Evolutionary conservation across 2,888 invertebrate genomes (phyloP).

Genomic region (Hartigia nigra): DNA sequence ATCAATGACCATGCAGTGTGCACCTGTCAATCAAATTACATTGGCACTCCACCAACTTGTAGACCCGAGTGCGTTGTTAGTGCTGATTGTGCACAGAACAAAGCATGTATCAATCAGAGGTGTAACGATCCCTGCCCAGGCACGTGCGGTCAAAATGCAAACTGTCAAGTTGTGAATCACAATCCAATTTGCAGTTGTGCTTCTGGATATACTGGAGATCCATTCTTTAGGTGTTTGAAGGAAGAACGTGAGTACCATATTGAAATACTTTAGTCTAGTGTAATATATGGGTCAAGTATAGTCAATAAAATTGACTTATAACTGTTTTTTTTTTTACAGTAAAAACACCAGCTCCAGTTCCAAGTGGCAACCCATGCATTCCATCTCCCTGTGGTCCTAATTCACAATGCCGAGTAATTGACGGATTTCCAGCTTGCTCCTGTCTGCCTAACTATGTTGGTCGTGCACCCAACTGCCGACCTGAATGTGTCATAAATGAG

Average conservation of each 20-base stretch:
- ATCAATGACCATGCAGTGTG: slow-evolving; percentile 82
- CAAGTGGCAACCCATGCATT: slow-evolving; percentile 79
- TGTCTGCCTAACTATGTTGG: slow-evolving; percentile 84
- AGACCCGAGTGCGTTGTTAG: slow-evolving; percentile 86
- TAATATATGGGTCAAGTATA: neutral
- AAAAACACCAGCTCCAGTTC: slow-evolving; percentile 68
- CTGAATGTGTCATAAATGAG: slow-evolving; percentile 86
- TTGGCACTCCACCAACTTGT: slow-evolving; percentile 82
- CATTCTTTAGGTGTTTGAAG: slow-evolving; percentile 78
- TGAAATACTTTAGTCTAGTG: neutral
- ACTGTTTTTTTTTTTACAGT: slow-evolving; percentile 57
- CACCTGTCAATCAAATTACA: slow-evolving; percentile 81
- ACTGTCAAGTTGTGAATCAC: slow-evolving; percentile 86
- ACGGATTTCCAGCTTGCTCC: slow-evolving; percentile 83
- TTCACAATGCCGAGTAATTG: slow-evolving; percentile 82
- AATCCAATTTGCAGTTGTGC: slow-evolving; percentile 88
- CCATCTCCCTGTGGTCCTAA: slow-evolving; percentile 88
- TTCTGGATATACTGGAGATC: slow-evolving; percentile 81
- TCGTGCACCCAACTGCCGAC: slow-evolving; percentile 86
- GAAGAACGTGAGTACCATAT: slow-evolving; percentile 74
- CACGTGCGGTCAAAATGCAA: slow-evolving; percentile 84
- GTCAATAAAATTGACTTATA: slow-evolving; percentile 22
- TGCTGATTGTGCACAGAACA: slow-evolving; percentile 84
- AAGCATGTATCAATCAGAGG: slow-evolving; percentile 82
- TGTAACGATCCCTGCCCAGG: slow-evolving; percentile 86